Evolutionary conservation across 2,797 vertebrate genomes (phyloP).

Genomic region (Melanogrammus aeglefinus): DNA sequence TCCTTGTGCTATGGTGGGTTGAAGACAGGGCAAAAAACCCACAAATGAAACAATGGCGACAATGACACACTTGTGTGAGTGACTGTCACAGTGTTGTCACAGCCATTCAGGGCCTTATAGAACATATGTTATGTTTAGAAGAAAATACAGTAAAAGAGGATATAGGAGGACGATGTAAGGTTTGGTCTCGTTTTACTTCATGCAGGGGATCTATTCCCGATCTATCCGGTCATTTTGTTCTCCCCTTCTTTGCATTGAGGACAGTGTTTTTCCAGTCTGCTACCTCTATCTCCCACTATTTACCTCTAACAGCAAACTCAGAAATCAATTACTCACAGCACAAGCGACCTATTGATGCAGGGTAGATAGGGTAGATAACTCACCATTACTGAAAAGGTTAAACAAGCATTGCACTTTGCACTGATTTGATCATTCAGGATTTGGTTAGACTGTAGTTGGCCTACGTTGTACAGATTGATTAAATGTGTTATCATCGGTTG

Average conservation of each 20-base stretch:
- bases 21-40: neutral
- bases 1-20: neutral
- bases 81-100: too few relatives aligned
- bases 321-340: neutral
- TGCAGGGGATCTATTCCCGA: neutral
- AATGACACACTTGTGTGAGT: neutral
- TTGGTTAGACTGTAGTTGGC: neutral
- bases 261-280: neutral
- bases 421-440: neutral
- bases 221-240: neutral
- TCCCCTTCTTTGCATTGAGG: neutral
- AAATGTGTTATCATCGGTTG: neutral
- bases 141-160: neutral
- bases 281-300: constrained; percentile 25
- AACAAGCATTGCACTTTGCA: neutral
- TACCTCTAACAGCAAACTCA: neutral
- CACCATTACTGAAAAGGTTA: neutral
- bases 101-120: too few relatives aligned
- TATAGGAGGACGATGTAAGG: neutral
- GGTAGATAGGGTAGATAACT: neutral
- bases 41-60: neutral
- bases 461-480: neutral
- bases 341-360: neutral
- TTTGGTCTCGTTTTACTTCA: neutral
- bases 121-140: neutral